Evolutionary conservation across 2,113 vertebrate genomes (phyloP), one percentile per base, ranked within the genome.

Genomic region (Bufo bufo): DNA sequence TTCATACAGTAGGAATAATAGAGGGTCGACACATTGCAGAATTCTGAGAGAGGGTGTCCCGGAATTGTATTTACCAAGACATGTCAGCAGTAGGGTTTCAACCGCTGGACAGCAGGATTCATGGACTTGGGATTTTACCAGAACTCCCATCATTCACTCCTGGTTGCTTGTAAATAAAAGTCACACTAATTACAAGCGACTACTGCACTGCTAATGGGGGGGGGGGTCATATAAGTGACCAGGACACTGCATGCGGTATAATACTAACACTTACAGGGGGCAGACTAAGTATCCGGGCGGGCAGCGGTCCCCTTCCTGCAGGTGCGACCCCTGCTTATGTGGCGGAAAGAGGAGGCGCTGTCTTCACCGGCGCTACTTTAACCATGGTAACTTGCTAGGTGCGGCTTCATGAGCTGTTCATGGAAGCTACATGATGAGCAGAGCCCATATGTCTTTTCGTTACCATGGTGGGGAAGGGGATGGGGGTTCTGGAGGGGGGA

Each of bases 301-400:
- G 14, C 54, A 10, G 6, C 58, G 56, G 2, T 45, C 54, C 56
- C 4, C 78, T 58, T 43, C 77, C 12, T 43, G 77, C 52, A 16
- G 17, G 50, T 3, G 3, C 6, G 58, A 20, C 33, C 58, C 33
- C 58, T 12, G 23, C n/a, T 4, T 10, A 3, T 50, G 74, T 6
- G 54, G 52, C 7, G 14, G 54, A 58, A 80, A 61, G 72, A 49
- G 33, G 33, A 9, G n/a, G 71, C 13, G 19, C 8, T 13, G 17
- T 14, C 56, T n/a, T 23, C 23, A 50, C 47, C 72, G 92, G 89
- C 90, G 90, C 90, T 89, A 87, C 72, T 19, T 87, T 90, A 93
- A 92, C 93, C 94, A 94, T 94, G 94, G 93, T 92, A 94, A 94
- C 93, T 91, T 56, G 90, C 92, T 91, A 93, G 92, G 91, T 92